phyloP scores from a whole-genome alignment of 2,797 vertebrate species.

The Gadopsis bispinosus region DNA sequence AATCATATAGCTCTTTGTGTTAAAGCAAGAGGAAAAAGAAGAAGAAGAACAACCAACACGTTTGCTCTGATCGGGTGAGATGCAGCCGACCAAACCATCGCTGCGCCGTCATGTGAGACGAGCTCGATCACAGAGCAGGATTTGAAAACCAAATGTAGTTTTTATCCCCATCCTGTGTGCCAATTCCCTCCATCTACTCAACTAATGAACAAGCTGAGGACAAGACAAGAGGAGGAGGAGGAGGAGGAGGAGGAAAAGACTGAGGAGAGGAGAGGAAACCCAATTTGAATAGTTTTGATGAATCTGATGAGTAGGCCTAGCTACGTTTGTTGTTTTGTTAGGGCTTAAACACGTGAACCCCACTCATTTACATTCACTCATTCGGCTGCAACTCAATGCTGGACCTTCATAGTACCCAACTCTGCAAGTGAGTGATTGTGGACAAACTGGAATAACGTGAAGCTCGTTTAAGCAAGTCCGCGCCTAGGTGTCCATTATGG shows the following conservation, averaged over 20 bases:
- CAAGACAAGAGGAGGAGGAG: not conserved
- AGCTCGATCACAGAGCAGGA: constrained; percentile 20
- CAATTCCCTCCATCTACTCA: constrained; percentile 2
- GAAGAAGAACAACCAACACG: not conserved
- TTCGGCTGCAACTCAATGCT: no score
- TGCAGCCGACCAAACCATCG: not conserved
- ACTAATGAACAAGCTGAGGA: constrained; percentile 27
- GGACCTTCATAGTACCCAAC: no score
- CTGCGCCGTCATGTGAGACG: not conserved
- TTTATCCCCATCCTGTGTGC: not conserved
- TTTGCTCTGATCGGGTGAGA: not conserved
- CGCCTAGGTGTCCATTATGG: no score
- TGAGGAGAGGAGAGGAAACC: not conserved
- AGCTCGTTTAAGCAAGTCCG: no score
- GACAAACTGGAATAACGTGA: no score
- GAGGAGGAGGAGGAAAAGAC: not conserved
- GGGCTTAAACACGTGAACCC: no score
- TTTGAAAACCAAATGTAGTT: constrained; percentile 32
- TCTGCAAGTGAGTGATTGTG: no score
- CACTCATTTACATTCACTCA: no score
- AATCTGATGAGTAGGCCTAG: no score
- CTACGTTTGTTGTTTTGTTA: no score
- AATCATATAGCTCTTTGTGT: not conserved
- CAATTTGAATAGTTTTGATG: no score
- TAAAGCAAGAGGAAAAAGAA: not conserved